These are phyloP conservation scores for Zoanthus sociatus DNA, from an alignment of 92 coral and sea anemone species.

Conservation along the genomic window DNA sequence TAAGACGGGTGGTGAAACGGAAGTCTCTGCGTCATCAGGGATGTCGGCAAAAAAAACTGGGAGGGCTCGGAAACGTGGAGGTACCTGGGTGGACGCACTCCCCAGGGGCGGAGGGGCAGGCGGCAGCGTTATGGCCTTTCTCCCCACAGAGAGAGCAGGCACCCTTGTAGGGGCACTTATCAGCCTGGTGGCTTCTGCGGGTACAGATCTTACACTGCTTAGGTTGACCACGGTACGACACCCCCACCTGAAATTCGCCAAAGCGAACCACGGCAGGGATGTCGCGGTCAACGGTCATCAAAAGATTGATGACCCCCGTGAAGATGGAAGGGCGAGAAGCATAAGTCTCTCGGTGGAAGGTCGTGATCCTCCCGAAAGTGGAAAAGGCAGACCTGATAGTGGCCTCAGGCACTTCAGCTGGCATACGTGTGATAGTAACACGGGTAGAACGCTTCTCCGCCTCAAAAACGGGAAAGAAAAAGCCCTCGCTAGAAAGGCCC, in stretches of 20 bases:
- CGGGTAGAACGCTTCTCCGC: background rate
- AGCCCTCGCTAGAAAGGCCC: background rate
- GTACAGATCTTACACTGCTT: conserved; percentile 26
- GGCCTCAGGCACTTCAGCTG: background rate
- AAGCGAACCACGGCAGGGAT: background rate
- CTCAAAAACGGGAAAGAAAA: conserved; percentile 5
- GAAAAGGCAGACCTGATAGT: background rate
- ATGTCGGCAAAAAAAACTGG: too few species aligned
- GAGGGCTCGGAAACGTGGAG: too few species aligned
- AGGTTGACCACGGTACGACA: conserved; percentile 27
- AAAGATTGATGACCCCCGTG: too few species aligned
- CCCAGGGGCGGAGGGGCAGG: background rate
- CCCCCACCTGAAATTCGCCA: background rate
- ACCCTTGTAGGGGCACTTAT: background rate
- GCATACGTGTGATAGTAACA: conserved; percentile 6
- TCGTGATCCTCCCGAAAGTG: background rate
- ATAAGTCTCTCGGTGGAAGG: too few species aligned
- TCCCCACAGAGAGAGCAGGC: background rate
- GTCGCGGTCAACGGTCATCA: too few species aligned
- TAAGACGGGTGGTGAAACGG: too few species aligned
- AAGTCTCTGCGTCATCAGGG: too few species aligned
- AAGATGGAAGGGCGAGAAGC: too few species aligned
- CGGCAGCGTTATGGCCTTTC: background rate
- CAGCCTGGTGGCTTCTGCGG: background rate
- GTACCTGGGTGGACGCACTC: too few species aligned